Evolutionary conservation across 2,888 invertebrate species (phyloP).

Genomic region (Gerris lacustris): DNA sequence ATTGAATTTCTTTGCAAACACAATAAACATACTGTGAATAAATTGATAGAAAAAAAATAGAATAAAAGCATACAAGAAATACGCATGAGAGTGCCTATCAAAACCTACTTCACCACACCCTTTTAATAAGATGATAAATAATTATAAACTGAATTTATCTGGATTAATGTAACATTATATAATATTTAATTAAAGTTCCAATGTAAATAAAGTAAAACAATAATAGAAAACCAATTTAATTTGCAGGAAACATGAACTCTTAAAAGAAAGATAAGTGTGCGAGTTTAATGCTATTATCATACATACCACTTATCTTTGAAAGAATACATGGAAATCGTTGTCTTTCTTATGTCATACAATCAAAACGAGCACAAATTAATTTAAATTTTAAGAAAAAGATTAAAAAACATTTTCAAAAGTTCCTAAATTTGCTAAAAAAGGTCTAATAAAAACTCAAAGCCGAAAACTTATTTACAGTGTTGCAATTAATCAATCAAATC

Average conservation of each 20-base stretch:
- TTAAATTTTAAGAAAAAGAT: background rate
- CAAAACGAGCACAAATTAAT: background rate
- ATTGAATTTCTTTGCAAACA: background rate
- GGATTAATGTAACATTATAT: background rate
- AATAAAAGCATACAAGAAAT: background rate
- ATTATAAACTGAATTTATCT: background rate
- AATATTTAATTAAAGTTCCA: too few species aligned
- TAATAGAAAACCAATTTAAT: too few species aligned
- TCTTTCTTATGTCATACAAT: conserved; percentile 13
- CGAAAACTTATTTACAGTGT: background rate
- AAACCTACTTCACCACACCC: background rate
- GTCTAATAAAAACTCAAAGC: background rate
- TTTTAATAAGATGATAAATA: background rate
- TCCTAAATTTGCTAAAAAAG: background rate
- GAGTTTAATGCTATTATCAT: background rate
- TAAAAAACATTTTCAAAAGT: background rate
- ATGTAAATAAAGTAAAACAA: too few species aligned
- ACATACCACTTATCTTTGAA: conserved; percentile 26
- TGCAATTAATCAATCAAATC: background rate
- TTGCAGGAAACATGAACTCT: too few species aligned
- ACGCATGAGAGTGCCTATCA: background rate
- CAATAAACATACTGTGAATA: background rate
- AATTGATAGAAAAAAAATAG: background rate
- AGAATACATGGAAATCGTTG: conserved; percentile 28
- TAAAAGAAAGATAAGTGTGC: background rate